phyloP scores from a whole-genome alignment of 2,888 invertebrate species.

The Campoletis raptor region DNA sequence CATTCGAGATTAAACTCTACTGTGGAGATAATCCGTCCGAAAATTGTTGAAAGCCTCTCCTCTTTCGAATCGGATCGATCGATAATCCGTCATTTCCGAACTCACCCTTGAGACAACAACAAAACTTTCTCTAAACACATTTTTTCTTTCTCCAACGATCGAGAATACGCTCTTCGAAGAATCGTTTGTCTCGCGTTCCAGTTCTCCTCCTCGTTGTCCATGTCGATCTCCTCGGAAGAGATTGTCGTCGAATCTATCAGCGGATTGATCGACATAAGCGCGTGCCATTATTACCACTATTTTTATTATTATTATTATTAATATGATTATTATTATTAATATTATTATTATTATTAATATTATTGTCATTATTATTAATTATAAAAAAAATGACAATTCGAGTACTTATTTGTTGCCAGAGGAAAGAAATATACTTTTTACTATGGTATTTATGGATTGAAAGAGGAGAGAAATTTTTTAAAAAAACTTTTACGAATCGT shows the following conservation, averaged over 20 bases:
- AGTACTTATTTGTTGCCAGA: constrained; percentile 58
- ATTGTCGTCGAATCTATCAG: constrained; percentile 38
- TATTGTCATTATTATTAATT: constrained; percentile 45
- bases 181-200: constrained; percentile 37
- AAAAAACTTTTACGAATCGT: constrained; percentile 40
- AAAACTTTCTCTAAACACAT: background rate
- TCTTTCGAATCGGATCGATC: constrained; percentile 8
- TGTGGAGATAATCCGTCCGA: constrained; percentile 66
- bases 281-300: constrained; percentile 50
- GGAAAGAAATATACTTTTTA: constrained; percentile 53
- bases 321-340: background rate
- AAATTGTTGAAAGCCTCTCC: constrained; percentile 49
- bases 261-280: constrained; percentile 38
- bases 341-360: constrained; percentile 25
- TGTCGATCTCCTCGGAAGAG: constrained; percentile 37
- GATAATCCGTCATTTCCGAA: constrained; percentile 1
- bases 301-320: constrained; percentile 46
- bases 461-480: constrained; percentile 26
- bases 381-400: constrained; percentile 56
- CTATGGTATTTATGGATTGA: constrained; percentile 29
- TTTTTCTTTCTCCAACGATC: constrained; percentile 1
- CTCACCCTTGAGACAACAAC: background rate
- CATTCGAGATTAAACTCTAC: constrained; percentile 54
- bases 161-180: background rate
- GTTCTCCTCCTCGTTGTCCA: constrained; percentile 48